Evolutionary conservation across 2,888 invertebrate genomes (phyloP), one percentile per base, ranked within the genome.

Genomic region (Ditylenchus weischeri): DNA sequence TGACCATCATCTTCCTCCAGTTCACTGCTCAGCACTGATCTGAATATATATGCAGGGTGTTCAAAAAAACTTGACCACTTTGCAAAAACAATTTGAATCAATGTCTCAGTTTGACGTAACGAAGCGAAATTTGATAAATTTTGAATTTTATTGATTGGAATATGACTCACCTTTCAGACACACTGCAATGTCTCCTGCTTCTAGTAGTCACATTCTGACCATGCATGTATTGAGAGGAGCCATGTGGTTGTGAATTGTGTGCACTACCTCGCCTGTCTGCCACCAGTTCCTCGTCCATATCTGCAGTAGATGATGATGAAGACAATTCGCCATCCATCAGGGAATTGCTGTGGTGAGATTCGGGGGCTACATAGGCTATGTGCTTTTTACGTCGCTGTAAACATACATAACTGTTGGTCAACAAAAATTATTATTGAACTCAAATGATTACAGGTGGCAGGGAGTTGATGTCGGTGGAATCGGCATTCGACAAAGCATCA

Each of bases 341-440:
- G 23, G 79, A 79, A 66, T 79, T 81, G 43, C 77, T 75, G 71
- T 80, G 81, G 64, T 82, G 82, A 6, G 79, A 79, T 67, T 82
- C 82, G 5, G 83, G 83, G n/a, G 82, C 82, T 15, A 83, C 83
- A 64, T 83, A 83, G 8, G 83, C 83, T 51, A 83, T 82, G 70
- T 79, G 78, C 69, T 81, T 81, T 72, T 80, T 81, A 51, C 78
- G 69, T n/a, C 73, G 71, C 76, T 78, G 62, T 35, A 76, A 71
- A 18, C 57, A 54, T 50, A 50, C 50, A 50, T 50, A 50, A 50
- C n/a, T 5, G 8, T 13, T 54, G 11, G 18, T 29, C 13, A 23
- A 54, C 18, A 15, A 54, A 54, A 7, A 54, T 54, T 2, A 29
- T 3, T 43, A 15, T 29, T 54, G 29, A 54, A 54, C 8, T 29